A percentile compares a stretch with the other conserved stretches of the same genome.
Conservation (phyloP, 2,797 vertebrate genomes). For the Sphenodon punctatus region DNA sequence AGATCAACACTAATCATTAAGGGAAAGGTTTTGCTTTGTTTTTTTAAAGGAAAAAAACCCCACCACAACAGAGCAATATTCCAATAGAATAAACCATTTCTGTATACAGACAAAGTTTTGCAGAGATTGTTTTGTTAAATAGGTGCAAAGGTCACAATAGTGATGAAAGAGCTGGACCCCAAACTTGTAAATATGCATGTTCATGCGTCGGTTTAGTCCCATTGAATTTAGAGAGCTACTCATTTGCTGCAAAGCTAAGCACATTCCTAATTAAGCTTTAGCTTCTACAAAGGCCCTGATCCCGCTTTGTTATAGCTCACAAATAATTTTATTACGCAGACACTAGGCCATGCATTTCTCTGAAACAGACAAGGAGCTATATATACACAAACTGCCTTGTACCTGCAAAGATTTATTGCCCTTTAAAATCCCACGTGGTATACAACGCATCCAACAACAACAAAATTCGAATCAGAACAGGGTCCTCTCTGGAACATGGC, state of each 20-base stretch:
- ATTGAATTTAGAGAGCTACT: too few species aligned
- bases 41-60: background rate
- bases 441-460: background rate
- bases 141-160: background rate
- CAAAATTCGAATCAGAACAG: background rate
- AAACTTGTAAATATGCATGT: background rate
- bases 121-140: too few species aligned
- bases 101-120: too few species aligned
- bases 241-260: background rate
- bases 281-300: background rate
- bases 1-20: conserved; percentile 6
- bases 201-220: too few species aligned
- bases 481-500: background rate
- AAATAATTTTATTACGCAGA: background rate
- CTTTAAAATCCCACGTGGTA: background rate
- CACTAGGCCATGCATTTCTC: background rate
- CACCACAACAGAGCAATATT: background rate
- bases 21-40: background rate
- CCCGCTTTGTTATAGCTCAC: background rate
- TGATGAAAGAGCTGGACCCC: too few species aligned
- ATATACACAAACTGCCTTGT: background rate
- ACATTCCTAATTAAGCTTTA: background rate
- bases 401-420: background rate
- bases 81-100: background rate
- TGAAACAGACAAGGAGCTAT: background rate